Evolutionary conservation across 2,797 vertebrate genomes (phyloP).

Genomic region (Spinibarbus caldwelli): DNA sequence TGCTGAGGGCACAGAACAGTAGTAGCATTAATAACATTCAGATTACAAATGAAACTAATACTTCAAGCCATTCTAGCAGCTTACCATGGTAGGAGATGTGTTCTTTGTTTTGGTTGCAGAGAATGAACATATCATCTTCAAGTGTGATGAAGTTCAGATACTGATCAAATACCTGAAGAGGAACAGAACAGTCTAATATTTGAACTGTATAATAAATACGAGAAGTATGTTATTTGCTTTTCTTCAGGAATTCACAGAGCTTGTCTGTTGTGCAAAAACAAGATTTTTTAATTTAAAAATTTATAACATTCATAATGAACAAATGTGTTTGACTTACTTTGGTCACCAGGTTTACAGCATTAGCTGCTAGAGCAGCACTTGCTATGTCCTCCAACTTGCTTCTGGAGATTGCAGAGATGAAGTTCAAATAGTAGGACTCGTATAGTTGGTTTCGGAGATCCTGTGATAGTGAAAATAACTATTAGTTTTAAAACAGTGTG

Average conservation of each 20-base stretch:
- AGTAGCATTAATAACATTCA: not conserved
- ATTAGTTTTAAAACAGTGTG: not conserved
- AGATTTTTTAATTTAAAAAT: not conserved
- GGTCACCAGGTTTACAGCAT: slow-evolving; percentile 91
- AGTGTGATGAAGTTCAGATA: slow-evolving; percentile 99
- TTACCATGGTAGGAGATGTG: slow-evolving; percentile 95
- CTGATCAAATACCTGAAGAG: slow-evolving; percentile 93
- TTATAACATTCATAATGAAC: not conserved
- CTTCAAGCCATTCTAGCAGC: slow-evolving; percentile 37
- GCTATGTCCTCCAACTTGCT: slow-evolving; percentile 98
- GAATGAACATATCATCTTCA: slow-evolving; percentile 97
- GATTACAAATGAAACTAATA: slow-evolving; percentile 13
- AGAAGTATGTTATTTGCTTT: not conserved
- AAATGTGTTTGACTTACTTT: slow-evolving; percentile 81
- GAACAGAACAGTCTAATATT: slow-evolving; percentile 18
- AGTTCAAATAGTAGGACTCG: slow-evolving; percentile 96
- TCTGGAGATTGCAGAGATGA: slow-evolving; percentile 97
- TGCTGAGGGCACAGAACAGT: slow-evolving; percentile 70
- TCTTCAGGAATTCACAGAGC: not conserved
- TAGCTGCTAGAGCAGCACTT: slow-evolving; percentile 91
- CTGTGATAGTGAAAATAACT: slow-evolving; percentile 67
- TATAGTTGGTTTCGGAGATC: slow-evolving; percentile 96
- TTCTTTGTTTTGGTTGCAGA: slow-evolving; percentile 97
- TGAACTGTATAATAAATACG: not conserved
- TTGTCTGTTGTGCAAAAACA: not conserved